phyloP scores from a whole-genome alignment of 2,113 vertebrate genomes.

The Nerophis ophidion region DNA sequence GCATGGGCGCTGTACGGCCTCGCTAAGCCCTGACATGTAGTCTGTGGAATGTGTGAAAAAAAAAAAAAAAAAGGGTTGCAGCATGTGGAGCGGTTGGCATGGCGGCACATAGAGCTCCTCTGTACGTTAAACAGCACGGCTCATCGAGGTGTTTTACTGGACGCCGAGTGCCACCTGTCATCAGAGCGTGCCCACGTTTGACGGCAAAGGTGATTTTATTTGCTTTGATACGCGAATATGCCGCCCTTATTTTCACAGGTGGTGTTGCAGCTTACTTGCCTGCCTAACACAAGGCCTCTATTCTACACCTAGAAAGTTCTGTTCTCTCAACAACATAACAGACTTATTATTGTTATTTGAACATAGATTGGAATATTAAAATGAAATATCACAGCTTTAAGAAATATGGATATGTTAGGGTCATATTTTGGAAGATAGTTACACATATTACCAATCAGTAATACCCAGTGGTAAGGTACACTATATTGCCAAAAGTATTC shows the following conservation, averaged over 20 bases:
- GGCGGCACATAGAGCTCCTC: neutral
- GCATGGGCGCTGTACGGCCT: conserved; percentile 22
- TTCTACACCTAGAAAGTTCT: conserved; percentile 50
- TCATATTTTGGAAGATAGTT: no score
- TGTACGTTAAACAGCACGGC: neutral
- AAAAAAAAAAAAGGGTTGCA: conserved; percentile 19
- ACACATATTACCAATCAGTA: no score
- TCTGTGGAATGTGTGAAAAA: conserved; percentile 39
- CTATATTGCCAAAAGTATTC: no score
- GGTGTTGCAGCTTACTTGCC: conserved; percentile 58
- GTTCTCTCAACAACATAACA: conserved; percentile 8
- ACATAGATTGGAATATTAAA: neutral
- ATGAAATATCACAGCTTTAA: no score
- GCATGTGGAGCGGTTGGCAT: neutral
- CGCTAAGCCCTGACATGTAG: conserved; percentile 32
- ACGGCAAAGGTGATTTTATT: conserved; percentile 62
- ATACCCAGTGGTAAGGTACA: no score
- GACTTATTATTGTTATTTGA: conserved; percentile 2
- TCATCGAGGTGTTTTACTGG: conserved; percentile 45
- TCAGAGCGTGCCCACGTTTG: conserved; percentile 46
- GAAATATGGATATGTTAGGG: no score
- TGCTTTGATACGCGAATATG: conserved; percentile 63
- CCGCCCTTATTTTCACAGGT: conserved; percentile 71
- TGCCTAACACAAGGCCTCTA: conserved; percentile 56
- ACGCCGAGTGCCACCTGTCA: conserved; percentile 67